Evolutionary conservation across 92 coral and sea anemone genomes (phyloP).

Genomic region (Plumapathes pennacea): DNA sequence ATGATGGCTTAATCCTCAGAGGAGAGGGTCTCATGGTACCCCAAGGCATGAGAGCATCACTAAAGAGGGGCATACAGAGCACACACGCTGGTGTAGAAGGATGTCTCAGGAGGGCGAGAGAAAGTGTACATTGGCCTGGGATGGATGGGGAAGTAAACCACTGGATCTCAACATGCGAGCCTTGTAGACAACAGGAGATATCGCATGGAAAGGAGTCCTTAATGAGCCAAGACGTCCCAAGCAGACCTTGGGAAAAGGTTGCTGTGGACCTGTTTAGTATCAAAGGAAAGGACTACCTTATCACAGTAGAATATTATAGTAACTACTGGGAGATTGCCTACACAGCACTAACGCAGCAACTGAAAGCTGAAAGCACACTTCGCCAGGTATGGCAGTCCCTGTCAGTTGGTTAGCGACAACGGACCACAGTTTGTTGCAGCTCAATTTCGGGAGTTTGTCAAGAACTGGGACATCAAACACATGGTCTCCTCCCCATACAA

Average conservation of each 20-base stretch:
- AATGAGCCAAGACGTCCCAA: slow-evolving; percentile 2
- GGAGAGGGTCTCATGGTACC: slow-evolving; percentile 9
- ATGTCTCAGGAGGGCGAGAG: slow-evolving; percentile 7
- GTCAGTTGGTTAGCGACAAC: slow-evolving; percentile 9
- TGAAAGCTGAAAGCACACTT: slow-evolving; percentile 4
- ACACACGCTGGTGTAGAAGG: slow-evolving; percentile 2
- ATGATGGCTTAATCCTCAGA: slow-evolving; percentile 18
- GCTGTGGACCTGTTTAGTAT: slow-evolving; percentile 5
- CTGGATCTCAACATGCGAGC: slow-evolving; percentile 4
- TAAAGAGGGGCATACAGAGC: background rate
- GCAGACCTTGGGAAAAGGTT: slow-evolving; percentile 14
- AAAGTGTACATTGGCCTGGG: slow-evolving; percentile 18
- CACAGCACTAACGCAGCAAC: slow-evolving; percentile 1
- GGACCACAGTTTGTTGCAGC: slow-evolving; percentile 11
- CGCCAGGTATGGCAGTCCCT: slow-evolving; percentile 12
- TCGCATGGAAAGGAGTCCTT: slow-evolving; percentile 15
- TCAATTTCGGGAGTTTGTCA: slow-evolving; percentile 4
- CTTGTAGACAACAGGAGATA: slow-evolving; percentile 9
- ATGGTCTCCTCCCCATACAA: slow-evolving; percentile 6
- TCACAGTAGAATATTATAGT: slow-evolving; percentile 9
- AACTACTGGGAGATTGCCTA: slow-evolving; percentile 5
- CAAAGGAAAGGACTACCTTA: slow-evolving; percentile 10
- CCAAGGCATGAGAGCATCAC: background rate
- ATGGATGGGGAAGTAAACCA: slow-evolving; percentile 22
- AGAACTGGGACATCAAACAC: slow-evolving; percentile 25